Base-by-base conservation (phyloP, 2,113 vertebrate species). In the Gopherus evgoodei region DNA sequence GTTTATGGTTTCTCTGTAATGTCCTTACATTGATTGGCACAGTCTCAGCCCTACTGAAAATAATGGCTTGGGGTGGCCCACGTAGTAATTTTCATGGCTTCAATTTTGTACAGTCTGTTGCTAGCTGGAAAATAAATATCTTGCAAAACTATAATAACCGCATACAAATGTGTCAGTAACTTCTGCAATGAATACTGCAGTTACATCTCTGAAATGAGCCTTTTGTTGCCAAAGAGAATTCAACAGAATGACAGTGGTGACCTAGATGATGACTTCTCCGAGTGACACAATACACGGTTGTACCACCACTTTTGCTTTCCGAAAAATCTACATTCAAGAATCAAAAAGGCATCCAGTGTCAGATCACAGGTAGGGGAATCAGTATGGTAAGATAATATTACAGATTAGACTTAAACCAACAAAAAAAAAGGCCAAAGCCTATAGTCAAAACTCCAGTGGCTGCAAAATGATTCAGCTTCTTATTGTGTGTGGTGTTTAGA, bases 1-100 rank as follows among this genome's bases (percentile, higher is more conserved):
- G 13, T 95, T 96, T 93, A 31, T 59, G 93, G 25, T 78, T 95
- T 50, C 25, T 94, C 53, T 93, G 54, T 97, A 97, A 95, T 94
- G 81, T 17, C 69, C 35, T 94, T 95, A 93, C 13, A 93, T 31
- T 90, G 52, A 93, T 44, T 84, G 57, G 42, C 59, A 90, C 57
- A 4, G 16, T 89, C 52, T 96, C 62, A 91, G 47, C 29, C 25
- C 29, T 56, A 25, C 47, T 95, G 90, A 94, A 96, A 93, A 53
- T 0, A 86, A 29, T 95, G 12, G 16, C 69, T 91, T 35, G 62
- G 85, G 79, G 56, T 31, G 94, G 27, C 54, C 53, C 13, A 1
- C n/a, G 29, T 91, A 47, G n/a, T 93, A 57, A 93, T 95, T 96
- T 91, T 93, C 81, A 31, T 44, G 84, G 52, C 44, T 96, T 95